phyloP scores from a whole-genome alignment of 1,140 invertebrate species.

The Magallana angulata region DNA sequence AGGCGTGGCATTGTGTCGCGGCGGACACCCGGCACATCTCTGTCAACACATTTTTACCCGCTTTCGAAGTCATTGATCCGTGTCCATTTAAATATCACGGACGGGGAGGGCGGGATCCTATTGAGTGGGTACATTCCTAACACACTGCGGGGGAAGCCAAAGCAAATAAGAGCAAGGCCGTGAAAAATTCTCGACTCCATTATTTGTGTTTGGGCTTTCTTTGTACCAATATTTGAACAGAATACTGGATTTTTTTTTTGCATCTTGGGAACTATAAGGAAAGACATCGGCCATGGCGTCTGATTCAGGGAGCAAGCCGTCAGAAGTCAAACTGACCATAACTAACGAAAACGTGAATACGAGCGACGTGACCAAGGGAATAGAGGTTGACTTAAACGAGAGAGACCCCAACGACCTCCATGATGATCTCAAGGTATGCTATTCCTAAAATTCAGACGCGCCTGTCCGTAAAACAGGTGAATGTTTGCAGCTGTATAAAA shows the following conservation, averaged over 20 bases:
- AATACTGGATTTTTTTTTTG: no score
- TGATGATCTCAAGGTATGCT: conserved; percentile 2
- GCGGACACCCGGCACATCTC: background rate
- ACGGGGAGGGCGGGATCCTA: background rate
- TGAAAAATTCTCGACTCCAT: no score
- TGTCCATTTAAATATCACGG: background rate
- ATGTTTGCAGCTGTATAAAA: no score
- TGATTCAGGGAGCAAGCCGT: background rate
- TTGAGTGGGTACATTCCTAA: no score
- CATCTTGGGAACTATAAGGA: no score
- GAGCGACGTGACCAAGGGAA: background rate
- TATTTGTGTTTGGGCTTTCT: no score
- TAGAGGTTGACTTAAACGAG: background rate
- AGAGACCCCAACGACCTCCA: background rate
- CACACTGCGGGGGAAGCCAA: no score
- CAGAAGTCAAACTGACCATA: conserved; percentile 4
- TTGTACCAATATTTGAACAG: no score
- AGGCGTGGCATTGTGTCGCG: background rate
- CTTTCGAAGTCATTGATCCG: background rate
- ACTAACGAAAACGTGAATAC: conserved; percentile 9
- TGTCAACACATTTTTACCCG: background rate
- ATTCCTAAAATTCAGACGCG: no score
- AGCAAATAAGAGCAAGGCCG: no score
- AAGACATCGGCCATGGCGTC: background rate
- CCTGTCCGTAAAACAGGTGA: no score